A percentile compares a stretch with the other conserved stretches of the same genome.
Evolutionary conservation across 2,888 invertebrate species (phyloP).

Genomic region (Thymelicus acteon): DNA sequence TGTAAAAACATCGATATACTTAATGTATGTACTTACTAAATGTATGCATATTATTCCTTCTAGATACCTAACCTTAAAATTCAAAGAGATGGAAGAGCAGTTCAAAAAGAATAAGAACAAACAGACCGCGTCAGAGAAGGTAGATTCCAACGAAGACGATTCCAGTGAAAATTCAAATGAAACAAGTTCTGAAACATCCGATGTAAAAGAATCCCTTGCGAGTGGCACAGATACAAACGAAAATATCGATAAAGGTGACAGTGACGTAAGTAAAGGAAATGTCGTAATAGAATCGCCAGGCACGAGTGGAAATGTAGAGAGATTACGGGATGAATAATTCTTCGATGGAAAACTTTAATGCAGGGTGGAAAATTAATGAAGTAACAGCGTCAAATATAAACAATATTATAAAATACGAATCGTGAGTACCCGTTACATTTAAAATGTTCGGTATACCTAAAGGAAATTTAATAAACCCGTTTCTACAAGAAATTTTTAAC

Average conservation of each 20-base stretch:
- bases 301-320: slow-evolving; percentile 72
- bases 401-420: too few species aligned
- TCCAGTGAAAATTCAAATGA: slow-evolving; percentile 44
- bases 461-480: neutral
- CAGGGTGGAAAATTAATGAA: too few species aligned
- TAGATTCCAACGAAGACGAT: slow-evolving; percentile 52
- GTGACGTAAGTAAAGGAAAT: slow-evolving; percentile 62
- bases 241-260: slow-evolving; percentile 44
- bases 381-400: too few species aligned
- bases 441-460: neutral
- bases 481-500: too few species aligned
- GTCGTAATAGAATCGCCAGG: slow-evolving; percentile 72
- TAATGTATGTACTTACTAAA: too few species aligned
- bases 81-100: slow-evolving; percentile 94
- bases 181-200: slow-evolving; percentile 14
- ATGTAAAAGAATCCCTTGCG: slow-evolving; percentile 41
- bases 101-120: slow-evolving; percentile 88
- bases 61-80: slow-evolving; percentile 92
- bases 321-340: slow-evolving; percentile 57
- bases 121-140: slow-evolving; percentile 55
- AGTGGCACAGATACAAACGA: slow-evolving; percentile 6
- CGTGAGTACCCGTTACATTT: neutral
- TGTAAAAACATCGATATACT: too few species aligned
- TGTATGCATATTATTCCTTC: slow-evolving; percentile 44
- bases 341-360: too few species aligned